Evolutionary conservation across 2,113 vertebrate species (phyloP), one percentile per base, ranked within the genome.

Genomic region (Petromus typicus): DNA sequence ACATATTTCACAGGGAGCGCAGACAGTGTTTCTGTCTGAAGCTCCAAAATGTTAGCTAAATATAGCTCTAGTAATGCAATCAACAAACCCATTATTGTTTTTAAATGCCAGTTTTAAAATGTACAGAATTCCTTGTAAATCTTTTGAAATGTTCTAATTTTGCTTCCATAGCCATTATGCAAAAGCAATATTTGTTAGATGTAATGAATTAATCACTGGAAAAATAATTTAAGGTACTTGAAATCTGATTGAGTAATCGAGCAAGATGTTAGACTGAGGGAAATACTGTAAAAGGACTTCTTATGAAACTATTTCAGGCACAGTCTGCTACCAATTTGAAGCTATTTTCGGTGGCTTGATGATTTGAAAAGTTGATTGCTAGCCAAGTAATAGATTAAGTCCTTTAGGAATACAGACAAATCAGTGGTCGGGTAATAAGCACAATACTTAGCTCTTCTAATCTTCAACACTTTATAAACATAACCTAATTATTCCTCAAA

Each of bases 391-490:
- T 92, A 90, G 93, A 96, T 94, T 93, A 95, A 95, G 40, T 82
- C 75, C 64, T 89, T 95, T 71, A 95, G 91, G 69, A 95, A 54
- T 54, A 80, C 78, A 95, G 80, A 95, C 69, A 89, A 95, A 75
- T 95, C 78, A 73, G 51, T 93, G 37, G 73, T 78, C 56, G 86
- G 91, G 43, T 76, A 95, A 90, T 90, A 92, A 89, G 51, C 40
- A 84, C 90, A 81, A 82, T 76, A 67, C 73, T 93, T 92, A 93
- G 59, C 34, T 73, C 79, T 95, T 96, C 90, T 89, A 89, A 97
- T 97, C 40, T 96, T 86, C 95, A 95, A 89, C 80, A 96, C 96
- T 97, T 94, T 86, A 92, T 89, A 95, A 97, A 93, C 76, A 96
- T 83, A 91, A 80, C 87, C 73, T 95, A 95, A 96, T 95, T 94